These are phyloP conservation scores for Dascyllus trimaculatus DNA, from an alignment of 2,113 vertebrate species.

Conservation along the genomic window DNA sequence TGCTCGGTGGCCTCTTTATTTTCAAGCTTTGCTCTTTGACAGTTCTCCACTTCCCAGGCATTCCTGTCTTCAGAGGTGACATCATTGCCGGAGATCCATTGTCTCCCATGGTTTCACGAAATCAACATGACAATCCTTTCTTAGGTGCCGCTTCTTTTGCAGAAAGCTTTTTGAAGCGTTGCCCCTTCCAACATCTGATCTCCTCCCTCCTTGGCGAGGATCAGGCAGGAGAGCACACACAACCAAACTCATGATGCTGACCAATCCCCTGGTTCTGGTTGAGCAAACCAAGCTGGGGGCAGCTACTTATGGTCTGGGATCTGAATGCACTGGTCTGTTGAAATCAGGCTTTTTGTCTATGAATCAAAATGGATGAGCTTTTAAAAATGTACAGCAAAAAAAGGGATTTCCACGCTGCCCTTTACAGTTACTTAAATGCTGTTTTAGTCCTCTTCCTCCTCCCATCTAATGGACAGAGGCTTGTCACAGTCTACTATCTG, in stretches of 20 bases:
- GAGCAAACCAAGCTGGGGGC: not conserved
- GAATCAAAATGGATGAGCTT: not conserved
- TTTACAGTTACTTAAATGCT: not conserved
- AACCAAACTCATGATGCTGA: not conserved
- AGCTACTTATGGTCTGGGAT: slow-evolving; percentile 1
- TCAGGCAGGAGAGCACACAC: slow-evolving; percentile 11
- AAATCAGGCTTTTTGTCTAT: not conserved
- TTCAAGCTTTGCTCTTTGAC: not conserved
- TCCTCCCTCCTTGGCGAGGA: slow-evolving; percentile 8
- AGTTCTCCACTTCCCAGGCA: not conserved
- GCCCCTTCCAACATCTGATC: slow-evolving; percentile 6
- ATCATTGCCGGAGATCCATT: slow-evolving; percentile 4
- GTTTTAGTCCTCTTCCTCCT: slow-evolving; percentile 1
- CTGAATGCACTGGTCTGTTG: not conserved
- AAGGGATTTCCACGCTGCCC: not conserved
- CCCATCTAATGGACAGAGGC: not conserved
- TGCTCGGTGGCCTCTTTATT: not conserved
- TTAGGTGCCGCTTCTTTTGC: slow-evolving; percentile 7
- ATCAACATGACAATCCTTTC: slow-evolving; percentile 32
- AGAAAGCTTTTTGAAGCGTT: slow-evolving; percentile 12
- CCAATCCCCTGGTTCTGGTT: not conserved
- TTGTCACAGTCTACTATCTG: not conserved
- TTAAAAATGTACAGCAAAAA: not conserved
- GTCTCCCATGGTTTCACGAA: slow-evolving; percentile 11
- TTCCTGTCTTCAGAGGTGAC: not conserved